Percentiles rank a stretch among this genome's conserved stretches.
Conservation (phyloP, 2,797 vertebrate species). For the Pantherophis alleghaniensis region DNA sequence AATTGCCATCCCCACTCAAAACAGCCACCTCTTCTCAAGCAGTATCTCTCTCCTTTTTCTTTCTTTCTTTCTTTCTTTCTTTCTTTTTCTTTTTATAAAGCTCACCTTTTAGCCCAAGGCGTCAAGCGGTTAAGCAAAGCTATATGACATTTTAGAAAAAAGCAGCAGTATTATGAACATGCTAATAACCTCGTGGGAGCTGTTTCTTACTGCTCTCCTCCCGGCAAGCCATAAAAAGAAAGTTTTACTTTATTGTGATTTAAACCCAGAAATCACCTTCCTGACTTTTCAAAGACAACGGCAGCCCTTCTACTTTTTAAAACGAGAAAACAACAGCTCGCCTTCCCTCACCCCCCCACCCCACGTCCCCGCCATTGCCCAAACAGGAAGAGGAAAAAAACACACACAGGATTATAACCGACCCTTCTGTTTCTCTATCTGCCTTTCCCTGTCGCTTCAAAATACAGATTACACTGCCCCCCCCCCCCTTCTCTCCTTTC, state of each 20-base stretch:
- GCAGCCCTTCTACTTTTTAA: constrained; percentile 35
- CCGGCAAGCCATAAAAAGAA: constrained; percentile 68
- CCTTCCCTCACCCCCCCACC: no score
- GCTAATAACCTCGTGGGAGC: constrained; percentile 69
- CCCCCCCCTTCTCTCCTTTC: background rate
- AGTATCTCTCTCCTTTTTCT: background rate
- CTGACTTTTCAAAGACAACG: constrained; percentile 50
- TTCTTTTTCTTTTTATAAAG: background rate
- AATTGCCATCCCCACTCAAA: background rate
- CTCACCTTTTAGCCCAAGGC: constrained; percentile 53
- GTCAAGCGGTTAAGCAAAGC: constrained; percentile 59
- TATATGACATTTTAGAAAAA: constrained; percentile 62
- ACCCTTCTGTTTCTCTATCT: constrained; percentile 11
- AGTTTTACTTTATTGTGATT: constrained; percentile 72
- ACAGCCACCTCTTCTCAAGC: constrained; percentile 9
- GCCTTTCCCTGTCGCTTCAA: constrained; percentile 5
- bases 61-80: no score
- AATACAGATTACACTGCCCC: background rate
- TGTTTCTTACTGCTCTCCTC: constrained; percentile 67
- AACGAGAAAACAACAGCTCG: constrained; percentile 7
- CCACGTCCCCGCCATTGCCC: background rate
- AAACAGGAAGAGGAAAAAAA: constrained; percentile 48
- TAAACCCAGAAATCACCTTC: constrained; percentile 65
- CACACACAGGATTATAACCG: constrained; percentile 38
- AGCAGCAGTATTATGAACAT: constrained; percentile 61